Base-by-base conservation (phyloP, 2,797 vertebrate species). In the Perodicticus potto region DNA sequence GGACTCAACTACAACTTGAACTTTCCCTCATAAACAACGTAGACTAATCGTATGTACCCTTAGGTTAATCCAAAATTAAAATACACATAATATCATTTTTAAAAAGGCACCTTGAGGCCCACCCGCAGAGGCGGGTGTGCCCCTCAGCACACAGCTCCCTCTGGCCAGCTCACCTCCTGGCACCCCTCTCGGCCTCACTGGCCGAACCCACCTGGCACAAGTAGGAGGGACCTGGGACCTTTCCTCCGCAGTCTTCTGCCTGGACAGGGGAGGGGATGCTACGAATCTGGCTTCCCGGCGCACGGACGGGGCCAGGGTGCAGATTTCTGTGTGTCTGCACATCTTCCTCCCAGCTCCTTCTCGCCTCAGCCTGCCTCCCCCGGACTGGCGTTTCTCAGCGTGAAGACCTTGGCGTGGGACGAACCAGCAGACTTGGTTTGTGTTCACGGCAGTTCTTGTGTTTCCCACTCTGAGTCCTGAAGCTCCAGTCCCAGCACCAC, bases 181-280 rank as follows among this genome's bases (percentile, higher is more conserved):
- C 49, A 43, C 29, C 25, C 29, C 34, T 27, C 11, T 34, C 23
- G 10, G 29, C 70, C 27, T 37, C 29, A 20, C 20, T 11, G 5
- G 19, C 5, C 55, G 22, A 40, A 0, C 22, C 4, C n/a, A 10
- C 0, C 0, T 22, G 5, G 53, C 2, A 37, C 8, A 27, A 17
- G 37, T 9, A 22, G 3, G 22, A 13, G 23, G 2, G 4, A 81
- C 37, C 25, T 17, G 45, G 34, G 7, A 27, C 37, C 25, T 45
- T 49, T 67, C 32, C 14, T 57, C 13, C 76, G 19, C 19, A 53
- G 3, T 7, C 29, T 55, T 53, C 16, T 27, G 10, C 55, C 22
- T 12, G 5, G 22, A 32, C 32, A 29, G 8, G 40, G 45, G 23
- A 67, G 40, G 20, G 2, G 17, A 20, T 3, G 11, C 43, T 55